Evolutionary conservation across 2,888 invertebrate species (phyloP).

Genomic region (Aporophyla nigra): DNA sequence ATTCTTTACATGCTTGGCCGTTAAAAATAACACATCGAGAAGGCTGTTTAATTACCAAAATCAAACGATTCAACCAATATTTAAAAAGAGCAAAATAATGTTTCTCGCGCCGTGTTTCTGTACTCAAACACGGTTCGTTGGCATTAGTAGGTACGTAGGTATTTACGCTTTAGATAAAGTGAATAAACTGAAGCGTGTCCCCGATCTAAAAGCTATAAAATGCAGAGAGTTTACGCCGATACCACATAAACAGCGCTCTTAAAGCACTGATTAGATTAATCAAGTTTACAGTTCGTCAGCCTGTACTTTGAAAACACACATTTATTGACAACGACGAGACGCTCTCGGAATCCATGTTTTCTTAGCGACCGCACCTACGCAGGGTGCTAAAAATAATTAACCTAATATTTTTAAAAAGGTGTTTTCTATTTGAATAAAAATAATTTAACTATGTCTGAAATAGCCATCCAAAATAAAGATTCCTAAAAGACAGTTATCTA

Average conservation of each 20-base stretch:
- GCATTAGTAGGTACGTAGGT: slow-evolving; percentile 4
- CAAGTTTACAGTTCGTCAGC: slow-evolving; percentile 46
- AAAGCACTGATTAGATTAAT: slow-evolving; percentile 53
- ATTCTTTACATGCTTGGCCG: background rate
- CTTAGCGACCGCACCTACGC: background rate
- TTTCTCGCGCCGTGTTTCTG: background rate
- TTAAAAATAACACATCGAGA: background rate
- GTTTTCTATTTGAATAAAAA: slow-evolving; percentile 7
- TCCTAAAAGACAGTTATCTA: slow-evolving; percentile 21
- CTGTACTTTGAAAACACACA: slow-evolving; percentile 42
- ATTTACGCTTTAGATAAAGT: slow-evolving; percentile 11
- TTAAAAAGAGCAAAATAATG: background rate
- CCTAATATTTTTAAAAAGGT: background rate
- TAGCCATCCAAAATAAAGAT: slow-evolving; percentile 6
- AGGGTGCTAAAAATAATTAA: background rate
- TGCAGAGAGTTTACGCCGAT: slow-evolving; percentile 32
- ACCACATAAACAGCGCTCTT: slow-evolving; percentile 45
- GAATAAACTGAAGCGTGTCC: slow-evolving; percentile 14
- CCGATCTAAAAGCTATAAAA: slow-evolving; percentile 44
- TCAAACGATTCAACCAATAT: background rate
- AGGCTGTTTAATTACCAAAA: background rate
- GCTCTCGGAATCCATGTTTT: slow-evolving; percentile 20
- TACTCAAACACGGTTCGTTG: slow-evolving; percentile 12
- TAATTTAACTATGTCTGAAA: slow-evolving; percentile 6
- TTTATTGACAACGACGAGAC: slow-evolving; percentile 30